Evolutionary conservation across 1,140 invertebrate species (phyloP).

Genomic region (Akabosia matsudoensis): DNA sequence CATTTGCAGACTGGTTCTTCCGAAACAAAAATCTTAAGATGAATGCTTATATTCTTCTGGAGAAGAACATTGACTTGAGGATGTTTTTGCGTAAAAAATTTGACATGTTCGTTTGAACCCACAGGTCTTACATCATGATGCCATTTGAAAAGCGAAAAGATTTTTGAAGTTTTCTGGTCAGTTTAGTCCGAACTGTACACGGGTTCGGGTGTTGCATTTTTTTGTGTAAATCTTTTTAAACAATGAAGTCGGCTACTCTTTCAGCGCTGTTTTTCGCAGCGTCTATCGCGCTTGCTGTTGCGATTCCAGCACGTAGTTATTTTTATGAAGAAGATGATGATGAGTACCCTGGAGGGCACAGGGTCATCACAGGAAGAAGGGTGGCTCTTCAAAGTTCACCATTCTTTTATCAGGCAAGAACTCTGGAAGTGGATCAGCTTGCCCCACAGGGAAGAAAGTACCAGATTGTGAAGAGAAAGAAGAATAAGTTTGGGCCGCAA

Average conservation of each 20-base stretch:
- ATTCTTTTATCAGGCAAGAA: constrained; percentile 9
- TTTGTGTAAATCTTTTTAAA: neutral
- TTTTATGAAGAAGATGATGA: neutral
- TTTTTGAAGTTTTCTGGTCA: too few relatives aligned
- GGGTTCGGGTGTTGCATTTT: neutral
- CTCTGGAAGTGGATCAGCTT: neutral
- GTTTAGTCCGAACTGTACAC: too few relatives aligned
- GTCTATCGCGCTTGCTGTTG: neutral
- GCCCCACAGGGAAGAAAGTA: neutral
- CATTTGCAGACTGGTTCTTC: constrained; percentile 16
- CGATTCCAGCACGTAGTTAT: neutral
- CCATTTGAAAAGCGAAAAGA: too few relatives aligned
- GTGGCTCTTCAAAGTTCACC: neutral
- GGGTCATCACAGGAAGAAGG: neutral
- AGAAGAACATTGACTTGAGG: constrained; percentile 15
- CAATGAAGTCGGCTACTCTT: neutral
- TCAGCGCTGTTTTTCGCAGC: neutral
- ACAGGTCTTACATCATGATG: too few relatives aligned
- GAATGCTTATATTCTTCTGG: neutral
- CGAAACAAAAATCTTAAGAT: neutral
- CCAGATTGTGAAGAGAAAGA: constrained; percentile 4
- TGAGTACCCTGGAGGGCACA: neutral
- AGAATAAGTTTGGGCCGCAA: neutral
- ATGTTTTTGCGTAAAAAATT: too few relatives aligned
- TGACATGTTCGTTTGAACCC: too few relatives aligned